Evolutionary conservation across 2,113 vertebrate species (phyloP).

Genomic region (Ammodramus savannarum): DNA sequence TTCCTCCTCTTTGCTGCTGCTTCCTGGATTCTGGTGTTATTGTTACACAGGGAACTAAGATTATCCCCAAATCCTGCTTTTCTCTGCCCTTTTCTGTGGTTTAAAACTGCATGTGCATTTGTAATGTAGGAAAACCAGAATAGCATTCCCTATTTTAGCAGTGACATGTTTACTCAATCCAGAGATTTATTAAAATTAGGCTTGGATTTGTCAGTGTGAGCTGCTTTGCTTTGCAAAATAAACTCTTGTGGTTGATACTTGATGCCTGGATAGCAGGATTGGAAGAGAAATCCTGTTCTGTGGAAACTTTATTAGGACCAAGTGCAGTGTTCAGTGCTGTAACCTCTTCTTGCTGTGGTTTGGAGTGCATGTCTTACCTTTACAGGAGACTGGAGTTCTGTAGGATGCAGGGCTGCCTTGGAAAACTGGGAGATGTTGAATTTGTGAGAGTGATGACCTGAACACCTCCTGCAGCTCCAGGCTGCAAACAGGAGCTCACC

Average conservation of each 20-base stretch:
- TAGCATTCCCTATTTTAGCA: neutral
- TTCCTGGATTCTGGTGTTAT: neutral
- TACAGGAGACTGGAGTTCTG: neutral
- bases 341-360: neutral
- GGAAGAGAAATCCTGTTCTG: neutral
- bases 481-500: neutral
- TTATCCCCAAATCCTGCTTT: neutral
- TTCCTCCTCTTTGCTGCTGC: neutral
- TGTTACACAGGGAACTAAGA: neutral
- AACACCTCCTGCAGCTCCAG: neutral
- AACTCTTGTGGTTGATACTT: neutral
- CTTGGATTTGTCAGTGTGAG: neutral
- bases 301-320: neutral
- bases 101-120: neutral
- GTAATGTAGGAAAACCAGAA: neutral
- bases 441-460: neutral
- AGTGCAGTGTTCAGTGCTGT: accelerated
- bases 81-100: neutral
- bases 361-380: neutral
- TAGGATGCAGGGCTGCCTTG: neutral
- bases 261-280: neutral
- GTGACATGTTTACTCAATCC: neutral
- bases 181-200: neutral
- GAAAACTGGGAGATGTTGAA: accelerated
- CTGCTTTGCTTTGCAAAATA: neutral